These are phyloP conservation scores for Micromussa lordhowensis DNA, from an alignment of 92 coral and sea anemone genomes.

Conservation along the genomic window DNA sequence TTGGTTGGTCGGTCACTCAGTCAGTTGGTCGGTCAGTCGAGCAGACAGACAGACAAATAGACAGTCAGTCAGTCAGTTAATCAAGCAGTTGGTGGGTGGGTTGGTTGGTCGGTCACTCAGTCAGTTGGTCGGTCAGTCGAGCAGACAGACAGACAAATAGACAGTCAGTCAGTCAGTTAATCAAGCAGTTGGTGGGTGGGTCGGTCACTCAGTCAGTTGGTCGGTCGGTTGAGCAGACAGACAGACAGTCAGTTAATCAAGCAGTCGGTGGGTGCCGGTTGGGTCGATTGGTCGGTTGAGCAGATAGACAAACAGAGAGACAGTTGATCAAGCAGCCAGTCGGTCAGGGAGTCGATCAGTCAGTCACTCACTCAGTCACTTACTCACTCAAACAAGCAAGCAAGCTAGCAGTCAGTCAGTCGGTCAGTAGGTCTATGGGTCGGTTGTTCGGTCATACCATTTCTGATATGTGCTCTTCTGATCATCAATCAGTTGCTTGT, in stretches of 20 bases:
- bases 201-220: not conserved
- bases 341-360: not conserved
- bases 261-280: not conserved
- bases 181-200: not conserved
- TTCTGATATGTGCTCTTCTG: conserved; percentile 90
- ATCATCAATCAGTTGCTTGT: conserved; percentile 77
- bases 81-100: too few species aligned
- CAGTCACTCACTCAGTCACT: not conserved
- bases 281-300: not conserved
- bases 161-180: not conserved
- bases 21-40: too few species aligned
- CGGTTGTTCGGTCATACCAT: conserved; percentile 53
- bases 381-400: not conserved
- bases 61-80: too few species aligned
- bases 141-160: not conserved
- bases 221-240: not conserved
- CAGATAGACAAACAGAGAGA: not conserved
- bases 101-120: not conserved
- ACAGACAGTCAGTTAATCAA: not conserved
- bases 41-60: too few species aligned
- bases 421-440: not conserved
- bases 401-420: not conserved
- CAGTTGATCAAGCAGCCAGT: not conserved
- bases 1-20: too few species aligned
- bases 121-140: too few species aligned